These are phyloP conservation scores for Dasyprocta punctata DNA, from an alignment of 2,113 vertebrate genomes.

Conservation along the genomic window DNA sequence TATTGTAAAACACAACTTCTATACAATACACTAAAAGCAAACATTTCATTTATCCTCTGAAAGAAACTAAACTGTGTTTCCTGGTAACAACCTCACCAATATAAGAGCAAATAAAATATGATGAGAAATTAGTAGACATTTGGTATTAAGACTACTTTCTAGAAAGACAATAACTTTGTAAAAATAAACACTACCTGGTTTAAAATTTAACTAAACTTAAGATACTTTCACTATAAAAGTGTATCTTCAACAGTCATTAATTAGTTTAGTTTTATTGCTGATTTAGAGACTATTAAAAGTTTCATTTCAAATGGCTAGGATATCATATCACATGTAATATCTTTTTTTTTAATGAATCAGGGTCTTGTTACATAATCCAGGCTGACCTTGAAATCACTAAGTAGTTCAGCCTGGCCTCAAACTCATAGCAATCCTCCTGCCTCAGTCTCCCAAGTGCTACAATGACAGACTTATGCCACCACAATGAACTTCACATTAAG, in stretches of 20 bases:
- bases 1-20: background rate
- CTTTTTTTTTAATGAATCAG: background rate
- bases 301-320: background rate
- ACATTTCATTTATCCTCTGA: background rate
- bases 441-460: background rate
- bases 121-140: constrained; percentile 2
- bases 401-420: background rate
- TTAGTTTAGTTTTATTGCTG: background rate
- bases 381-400: background rate
- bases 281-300: background rate
- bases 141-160: background rate
- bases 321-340: background rate
- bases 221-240: constrained; percentile 33
- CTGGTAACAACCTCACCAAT: constrained; percentile 47
- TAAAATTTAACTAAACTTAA: constrained; percentile 20
- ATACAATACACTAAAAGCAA: constrained; percentile 40
- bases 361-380: background rate
- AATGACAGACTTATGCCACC: background rate
- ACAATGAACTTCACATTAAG: background rate
- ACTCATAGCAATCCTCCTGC: background rate
- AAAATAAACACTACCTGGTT: background rate
- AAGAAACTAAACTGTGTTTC: constrained; percentile 42
- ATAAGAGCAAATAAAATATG: background rate
- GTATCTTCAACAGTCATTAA: background rate
- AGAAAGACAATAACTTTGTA: background rate